A percentile compares a stretch with the other conserved stretches of the same genome.
phyloP scores from a whole-genome alignment of 2,113 vertebrate species.

The Sinocyclocheilus grahami region DNA sequence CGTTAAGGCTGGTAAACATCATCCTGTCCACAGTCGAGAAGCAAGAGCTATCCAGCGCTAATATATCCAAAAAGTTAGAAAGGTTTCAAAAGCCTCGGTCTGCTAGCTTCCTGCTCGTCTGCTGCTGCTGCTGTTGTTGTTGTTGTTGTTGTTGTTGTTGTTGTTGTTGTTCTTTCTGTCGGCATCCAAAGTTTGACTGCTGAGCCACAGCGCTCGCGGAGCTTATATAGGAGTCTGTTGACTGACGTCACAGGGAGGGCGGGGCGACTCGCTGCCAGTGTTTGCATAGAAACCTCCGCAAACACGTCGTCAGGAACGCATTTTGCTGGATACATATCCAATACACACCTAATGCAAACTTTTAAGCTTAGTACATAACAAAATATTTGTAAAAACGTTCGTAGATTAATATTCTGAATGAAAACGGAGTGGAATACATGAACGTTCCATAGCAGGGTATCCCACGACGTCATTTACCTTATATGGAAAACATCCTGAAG shows the following conservation, averaged over 20 bases:
- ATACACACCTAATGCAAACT: not conserved
- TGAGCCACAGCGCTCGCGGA: not conserved
- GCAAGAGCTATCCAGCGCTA: not conserved
- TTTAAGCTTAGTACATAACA: not conserved
- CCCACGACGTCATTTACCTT: conserved; percentile 77
- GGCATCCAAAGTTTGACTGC: conserved; percentile 66
- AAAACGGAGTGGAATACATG: not conserved
- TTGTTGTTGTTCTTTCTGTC: not conserved
- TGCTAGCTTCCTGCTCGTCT: not conserved
- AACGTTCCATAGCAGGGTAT: conserved; percentile 75
- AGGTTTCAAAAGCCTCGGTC: not conserved
- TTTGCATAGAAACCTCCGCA: conserved; percentile 45
- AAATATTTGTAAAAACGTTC: not conserved
- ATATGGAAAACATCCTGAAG: conserved; percentile 80
- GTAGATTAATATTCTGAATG: not conserved
- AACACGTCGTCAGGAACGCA: not conserved
- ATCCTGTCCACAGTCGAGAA: conserved; percentile 57
- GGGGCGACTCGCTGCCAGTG: not conserved
- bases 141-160: too few species aligned
- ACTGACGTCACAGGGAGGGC: conserved; percentile 62
- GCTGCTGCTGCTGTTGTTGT: not conserved
- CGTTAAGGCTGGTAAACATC: conserved; percentile 88
- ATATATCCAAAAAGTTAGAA: not conserved
- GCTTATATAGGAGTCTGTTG: conserved; percentile 52
- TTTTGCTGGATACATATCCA: not conserved